Evolutionary conservation across 1,140 invertebrate genomes (phyloP).

Genomic region (Tenebrio molitor): DNA sequence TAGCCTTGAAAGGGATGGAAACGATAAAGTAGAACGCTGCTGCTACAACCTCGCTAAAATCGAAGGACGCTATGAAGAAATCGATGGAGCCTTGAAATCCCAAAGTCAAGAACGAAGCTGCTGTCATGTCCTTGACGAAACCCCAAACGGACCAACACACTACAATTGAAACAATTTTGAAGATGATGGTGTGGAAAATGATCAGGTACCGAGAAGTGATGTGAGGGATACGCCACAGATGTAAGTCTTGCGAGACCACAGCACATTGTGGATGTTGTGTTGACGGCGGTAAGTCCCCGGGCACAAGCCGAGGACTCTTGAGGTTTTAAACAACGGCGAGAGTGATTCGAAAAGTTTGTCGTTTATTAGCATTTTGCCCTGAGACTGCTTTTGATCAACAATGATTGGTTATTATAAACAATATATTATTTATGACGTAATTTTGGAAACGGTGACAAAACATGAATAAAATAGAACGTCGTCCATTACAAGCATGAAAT

Average conservation of each 20-base stretch:
- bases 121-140: conserved; percentile 6
- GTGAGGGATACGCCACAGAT: not conserved
- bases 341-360: not conserved
- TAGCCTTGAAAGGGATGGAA: conserved; percentile 47
- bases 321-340: not conserved
- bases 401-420: no score
- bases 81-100: conserved; percentile 4
- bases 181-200: not conserved
- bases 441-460: no score
- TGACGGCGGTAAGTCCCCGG: not conserved
- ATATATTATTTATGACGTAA: no score
- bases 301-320: not conserved
- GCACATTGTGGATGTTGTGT: not conserved
- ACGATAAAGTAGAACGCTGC: conserved; percentile 45
- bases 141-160: not conserved
- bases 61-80: conserved; percentile 40
- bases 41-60: conserved; percentile 47
- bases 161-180: not conserved
- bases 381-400: no score
- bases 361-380: no score
- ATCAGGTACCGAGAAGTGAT: no score
- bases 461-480: no score
- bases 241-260: not conserved
- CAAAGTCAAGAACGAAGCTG: not conserved
- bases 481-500: no score